Evolutionary conservation across 2,797 vertebrate genomes (phyloP).

Genomic region (Tympanoctomys barrerae): DNA sequence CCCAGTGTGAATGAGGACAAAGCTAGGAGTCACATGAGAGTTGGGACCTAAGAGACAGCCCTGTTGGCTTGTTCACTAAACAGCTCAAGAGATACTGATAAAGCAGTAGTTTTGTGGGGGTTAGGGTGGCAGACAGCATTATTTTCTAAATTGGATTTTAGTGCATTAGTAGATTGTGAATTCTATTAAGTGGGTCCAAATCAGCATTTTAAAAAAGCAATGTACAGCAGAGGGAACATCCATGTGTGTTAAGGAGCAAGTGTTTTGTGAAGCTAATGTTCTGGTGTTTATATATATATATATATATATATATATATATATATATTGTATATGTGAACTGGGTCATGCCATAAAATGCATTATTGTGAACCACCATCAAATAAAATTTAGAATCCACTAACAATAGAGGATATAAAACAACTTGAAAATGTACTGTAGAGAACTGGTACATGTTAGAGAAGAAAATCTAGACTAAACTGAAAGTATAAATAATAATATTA

Average conservation of each 20-base stretch:
- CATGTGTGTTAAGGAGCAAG: neutral
- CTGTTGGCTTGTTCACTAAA: neutral
- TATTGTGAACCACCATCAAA: neutral
- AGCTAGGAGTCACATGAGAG: neutral
- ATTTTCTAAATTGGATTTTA: slow-evolving; percentile 1
- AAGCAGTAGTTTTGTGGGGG: slow-evolving; percentile 21
- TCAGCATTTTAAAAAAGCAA: slow-evolving; percentile 5
- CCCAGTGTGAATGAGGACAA: neutral
- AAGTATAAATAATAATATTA: slow-evolving; percentile 1
- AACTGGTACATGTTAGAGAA: slow-evolving; percentile 1
- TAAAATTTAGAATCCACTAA: slow-evolving; percentile 7
- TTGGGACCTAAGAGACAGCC: neutral
- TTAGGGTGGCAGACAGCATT: neutral
- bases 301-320: too few relatives aligned
- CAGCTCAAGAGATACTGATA: neutral
- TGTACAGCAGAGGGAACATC: neutral
- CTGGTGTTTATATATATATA: slow-evolving; percentile 32
- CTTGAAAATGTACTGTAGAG: slow-evolving; percentile 27
- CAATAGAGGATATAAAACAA: slow-evolving; percentile 34
- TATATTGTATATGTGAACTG: slow-evolving; percentile 33
- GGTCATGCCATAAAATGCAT: neutral
- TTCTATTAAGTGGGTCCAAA: neutral
- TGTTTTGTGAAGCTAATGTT: neutral
- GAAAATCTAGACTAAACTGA: slow-evolving; percentile 3
- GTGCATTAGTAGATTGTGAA: neutral